phyloP scores from a whole-genome alignment of 1,140 invertebrate genomes.

The Orchestia grillus region DNA sequence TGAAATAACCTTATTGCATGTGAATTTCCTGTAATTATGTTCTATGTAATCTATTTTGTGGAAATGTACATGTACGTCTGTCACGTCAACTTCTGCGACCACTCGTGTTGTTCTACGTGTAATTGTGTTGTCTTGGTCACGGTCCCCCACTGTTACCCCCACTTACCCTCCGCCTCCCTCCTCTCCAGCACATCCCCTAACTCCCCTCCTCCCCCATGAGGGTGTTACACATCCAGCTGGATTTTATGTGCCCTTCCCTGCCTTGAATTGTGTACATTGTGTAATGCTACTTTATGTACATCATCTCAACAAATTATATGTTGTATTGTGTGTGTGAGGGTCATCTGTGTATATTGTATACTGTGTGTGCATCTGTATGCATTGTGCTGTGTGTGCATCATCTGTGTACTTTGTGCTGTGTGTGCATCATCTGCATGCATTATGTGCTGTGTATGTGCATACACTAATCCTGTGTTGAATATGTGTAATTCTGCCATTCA shows the following conservation, averaged over 20 bases:
- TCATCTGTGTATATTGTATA: neutral
- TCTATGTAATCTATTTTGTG: neutral
- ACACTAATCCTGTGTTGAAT: neutral
- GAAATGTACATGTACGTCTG: neutral
- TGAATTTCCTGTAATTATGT: neutral
- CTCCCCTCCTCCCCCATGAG: neutral
- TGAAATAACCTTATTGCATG: neutral
- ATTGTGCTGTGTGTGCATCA: neutral
- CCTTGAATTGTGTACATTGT: neutral
- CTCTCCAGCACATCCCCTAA: conserved; percentile 6
- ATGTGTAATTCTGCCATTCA: too few species aligned
- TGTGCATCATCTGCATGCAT: neutral
- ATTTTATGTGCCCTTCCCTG: neutral
- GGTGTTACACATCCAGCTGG: neutral
- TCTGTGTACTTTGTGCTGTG: neutral
- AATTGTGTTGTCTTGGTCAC: neutral
- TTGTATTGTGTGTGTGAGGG: neutral
- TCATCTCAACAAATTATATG: neutral
- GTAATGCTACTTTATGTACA: neutral
- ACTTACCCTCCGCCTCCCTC: too few species aligned
- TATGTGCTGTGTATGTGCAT: neutral
- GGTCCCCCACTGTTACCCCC: too few species aligned
- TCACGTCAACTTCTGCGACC: too few species aligned
- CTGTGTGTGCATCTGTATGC: neutral
- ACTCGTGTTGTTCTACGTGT: neutral